Conservation (phyloP, 2,113 vertebrate species). For the Odobenus rosmarus region DNA sequence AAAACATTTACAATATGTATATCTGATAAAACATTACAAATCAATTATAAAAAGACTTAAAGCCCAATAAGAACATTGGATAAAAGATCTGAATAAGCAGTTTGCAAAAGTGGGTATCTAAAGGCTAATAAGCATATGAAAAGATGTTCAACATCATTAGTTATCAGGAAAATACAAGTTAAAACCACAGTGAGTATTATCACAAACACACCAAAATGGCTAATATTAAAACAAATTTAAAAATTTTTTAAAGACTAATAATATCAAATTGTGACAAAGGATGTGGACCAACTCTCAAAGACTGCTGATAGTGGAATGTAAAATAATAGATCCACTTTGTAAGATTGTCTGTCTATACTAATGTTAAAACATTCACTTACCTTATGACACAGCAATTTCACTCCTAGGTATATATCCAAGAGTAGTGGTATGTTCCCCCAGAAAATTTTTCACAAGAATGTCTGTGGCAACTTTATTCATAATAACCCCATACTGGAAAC, state of each 20-base stretch:
- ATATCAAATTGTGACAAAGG: neutral
- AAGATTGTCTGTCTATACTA: conserved; percentile 3
- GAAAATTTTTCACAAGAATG: neutral
- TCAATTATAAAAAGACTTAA: conserved; percentile 4
- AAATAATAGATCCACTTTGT: neutral
- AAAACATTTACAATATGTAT: neutral
- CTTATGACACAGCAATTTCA: neutral
- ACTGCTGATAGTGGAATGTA: neutral
- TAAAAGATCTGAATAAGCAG: neutral
- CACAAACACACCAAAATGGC: neutral
- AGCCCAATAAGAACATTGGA: neutral
- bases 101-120: neutral
- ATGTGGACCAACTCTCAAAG: neutral
- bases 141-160: neutral
- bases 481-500: neutral
- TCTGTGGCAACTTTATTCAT: neutral
- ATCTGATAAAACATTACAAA: conserved; percentile 21
- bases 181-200: neutral
- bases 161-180: conserved; percentile 34
- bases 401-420: neutral
- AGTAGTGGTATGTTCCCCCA: neutral
- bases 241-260: neutral
- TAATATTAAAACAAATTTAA: conserved; percentile 2
- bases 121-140: neutral
- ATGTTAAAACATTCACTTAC: neutral